Base-by-base conservation (phyloP, 2,113 vertebrate species). In the Charina bottae region DNA sequence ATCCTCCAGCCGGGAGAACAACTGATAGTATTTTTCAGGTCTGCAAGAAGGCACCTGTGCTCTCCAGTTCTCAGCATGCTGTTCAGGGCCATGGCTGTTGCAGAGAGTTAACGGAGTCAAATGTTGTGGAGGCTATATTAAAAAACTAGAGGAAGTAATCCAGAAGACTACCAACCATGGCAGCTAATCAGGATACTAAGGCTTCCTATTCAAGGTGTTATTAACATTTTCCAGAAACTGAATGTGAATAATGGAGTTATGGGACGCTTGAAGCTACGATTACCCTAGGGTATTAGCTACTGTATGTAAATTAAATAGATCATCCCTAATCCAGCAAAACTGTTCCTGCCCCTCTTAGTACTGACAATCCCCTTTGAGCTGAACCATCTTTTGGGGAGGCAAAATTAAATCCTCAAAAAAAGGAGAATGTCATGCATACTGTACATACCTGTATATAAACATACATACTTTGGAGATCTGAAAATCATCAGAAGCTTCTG, bases 351-450 rank as follows among this genome's bases (percentile, higher is more conserved):
- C 23, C 42, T 54, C 17, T 6, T 23, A 88, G 21, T 10, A 33
- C 55, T 87, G 58, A 53, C 2, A 6, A 56, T 86, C 37, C 62
- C 33, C 56, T 23, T 37, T 86, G 58, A 49, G 54, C 23, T 90
- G 9, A 85, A 17, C 19, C 59, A 68, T 72, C 13, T 84, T 46
- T 5, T 4, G 64, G 83, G 33, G n/a, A 55, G 83, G 88, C 37
- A 85, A 68, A 55, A 85, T 91, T n/a, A 26, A 58, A 91, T 62
- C 60, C 62, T 46, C 46, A 49, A 7, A 17, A 28, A 46, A 83
- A 59, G 15, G 33, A 19, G 33, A n/a, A 17, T 53, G 46, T 83
- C 92, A 90, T 92, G 92, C 93, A 56, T 33, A 33, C 13, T 72
- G 28, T 33, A 24, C 21, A 49, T 46, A 42, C 83, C 3, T 46